Evolutionary conservation across 2,113 vertebrate species (phyloP).

Genomic region (Octodon degus): DNA sequence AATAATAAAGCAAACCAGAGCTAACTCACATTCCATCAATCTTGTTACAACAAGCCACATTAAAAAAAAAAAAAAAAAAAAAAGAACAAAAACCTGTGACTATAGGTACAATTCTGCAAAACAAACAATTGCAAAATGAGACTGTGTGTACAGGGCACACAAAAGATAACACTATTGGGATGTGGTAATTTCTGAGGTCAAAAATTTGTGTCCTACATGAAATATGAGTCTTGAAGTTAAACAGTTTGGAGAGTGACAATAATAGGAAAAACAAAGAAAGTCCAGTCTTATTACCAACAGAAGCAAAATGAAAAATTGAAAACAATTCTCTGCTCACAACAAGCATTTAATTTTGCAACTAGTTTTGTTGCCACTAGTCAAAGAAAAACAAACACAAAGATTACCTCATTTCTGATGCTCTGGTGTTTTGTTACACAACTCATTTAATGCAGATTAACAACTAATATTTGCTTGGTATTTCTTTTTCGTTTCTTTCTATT

Average conservation of each 20-base stretch:
- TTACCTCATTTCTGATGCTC: background rate
- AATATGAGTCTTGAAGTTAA: background rate
- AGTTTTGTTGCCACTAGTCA: background rate
- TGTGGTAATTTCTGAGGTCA: background rate
- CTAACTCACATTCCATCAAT: background rate
- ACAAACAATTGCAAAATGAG: background rate
- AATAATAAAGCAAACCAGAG: background rate
- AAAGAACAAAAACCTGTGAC: background rate
- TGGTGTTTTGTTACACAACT: background rate
- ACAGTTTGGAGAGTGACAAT: background rate
- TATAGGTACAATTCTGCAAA: background rate
- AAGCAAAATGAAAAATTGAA: background rate
- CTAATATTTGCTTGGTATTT: background rate
- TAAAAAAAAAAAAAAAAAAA: background rate
- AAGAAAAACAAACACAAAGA: constrained; percentile 32
- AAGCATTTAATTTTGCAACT: background rate
- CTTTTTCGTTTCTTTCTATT: background rate
- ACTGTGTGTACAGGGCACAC: background rate
- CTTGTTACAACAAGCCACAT: background rate
- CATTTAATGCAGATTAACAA: background rate
- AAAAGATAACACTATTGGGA: background rate
- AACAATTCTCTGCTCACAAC: background rate
- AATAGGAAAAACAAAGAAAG: background rate
- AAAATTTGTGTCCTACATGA: background rate
- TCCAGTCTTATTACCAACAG: background rate